These are phyloP conservation scores for Muscina levida DNA, from an alignment of 2,888 invertebrate genomes.

Conservation along the genomic window DNA sequence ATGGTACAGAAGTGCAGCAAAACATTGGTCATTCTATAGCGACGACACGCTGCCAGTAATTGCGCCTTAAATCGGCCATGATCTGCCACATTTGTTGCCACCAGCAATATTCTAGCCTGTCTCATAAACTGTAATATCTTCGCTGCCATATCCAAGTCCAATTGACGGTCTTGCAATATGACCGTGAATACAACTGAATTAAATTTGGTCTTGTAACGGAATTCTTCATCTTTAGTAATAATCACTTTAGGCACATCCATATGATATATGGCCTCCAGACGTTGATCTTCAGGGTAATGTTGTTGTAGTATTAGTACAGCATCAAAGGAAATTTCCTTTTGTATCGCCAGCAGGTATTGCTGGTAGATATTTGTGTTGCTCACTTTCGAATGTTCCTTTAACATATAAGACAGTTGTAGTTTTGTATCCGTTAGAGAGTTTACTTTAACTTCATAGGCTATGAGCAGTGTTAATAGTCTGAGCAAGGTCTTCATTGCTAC, in stretches of 20 bases:
- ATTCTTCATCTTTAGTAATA: not conserved
- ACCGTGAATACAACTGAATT: constrained; percentile 38
- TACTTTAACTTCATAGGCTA: too few relatives aligned
- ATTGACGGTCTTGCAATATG: constrained; percentile 32
- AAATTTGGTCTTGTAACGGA: constrained; percentile 27
- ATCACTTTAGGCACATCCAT: constrained; percentile 31
- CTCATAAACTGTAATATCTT: constrained; percentile 19
- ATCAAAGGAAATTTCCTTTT: not conserved
- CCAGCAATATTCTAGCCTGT: constrained; percentile 44
- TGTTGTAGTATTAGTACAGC: not conserved
- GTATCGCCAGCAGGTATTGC: constrained; percentile 42
- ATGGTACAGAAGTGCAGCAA: constrained; percentile 39
- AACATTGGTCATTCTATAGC: constrained; percentile 24
- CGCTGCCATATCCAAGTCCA: not conserved
- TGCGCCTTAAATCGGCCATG: not conserved
- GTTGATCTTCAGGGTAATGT: not conserved
- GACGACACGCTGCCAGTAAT: constrained; percentile 10
- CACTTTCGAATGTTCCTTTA: too few relatives aligned
- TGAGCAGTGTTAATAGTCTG: too few relatives aligned
- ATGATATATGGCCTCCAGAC: not conserved
- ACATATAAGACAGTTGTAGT: too few relatives aligned
- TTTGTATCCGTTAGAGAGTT: too few relatives aligned
- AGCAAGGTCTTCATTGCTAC: too few relatives aligned
- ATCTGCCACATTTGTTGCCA: not conserved
- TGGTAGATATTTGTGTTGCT: too few relatives aligned